Base-by-base conservation (phyloP, 1,140 invertebrate genomes). In the Rhizoglyphus robini region DNA sequence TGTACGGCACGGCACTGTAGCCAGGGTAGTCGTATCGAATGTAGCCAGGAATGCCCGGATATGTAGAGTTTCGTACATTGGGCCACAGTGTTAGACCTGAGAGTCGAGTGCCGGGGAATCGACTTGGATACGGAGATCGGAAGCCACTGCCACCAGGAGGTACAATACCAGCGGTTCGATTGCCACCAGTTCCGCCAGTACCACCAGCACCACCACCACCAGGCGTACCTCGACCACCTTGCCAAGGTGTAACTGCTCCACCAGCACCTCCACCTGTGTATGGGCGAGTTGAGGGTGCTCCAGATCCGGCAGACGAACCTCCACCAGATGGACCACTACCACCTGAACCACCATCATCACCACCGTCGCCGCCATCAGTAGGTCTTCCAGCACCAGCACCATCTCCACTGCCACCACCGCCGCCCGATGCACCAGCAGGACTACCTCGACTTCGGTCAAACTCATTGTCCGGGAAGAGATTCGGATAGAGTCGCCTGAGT, bases 11-110 rank as follows among this genome's bases (percentile, higher is more conserved):
- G 59, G 66, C 48, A 36, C 65, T 68, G 48, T 76, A 76, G 65
- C 78, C 75, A 11, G 80, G 80, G 71, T 80, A 81, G 68, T 82
- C 80, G 63, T 74, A 75, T 4, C 79, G 79, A 4, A 79, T 72
- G n/a, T 74, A 70, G 23, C 80, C 80, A 4, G 80, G 80, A 64
- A 81, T 90, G 13, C 67, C 65, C 8, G 62, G 36, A 51, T 38
- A 66, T 11, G 65, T 62, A 1, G 61, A 61, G 20, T 66, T 62
- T 18, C 63, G 38, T 2, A 49, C 46, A 1, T 57, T 13, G 4
- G 63, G 46, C 20, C 31, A 47, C 11, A 27, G 63, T 49, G 46
- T 64, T 20, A 64, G 29, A 5, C 11, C 41, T 30, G 63, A 64
- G 5, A 31, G 25, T 1, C 18, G 13, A 31, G 4, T n/a, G 4